Base-by-base conservation (phyloP, 2,113 vertebrate genomes). In the Octodon degus region DNA sequence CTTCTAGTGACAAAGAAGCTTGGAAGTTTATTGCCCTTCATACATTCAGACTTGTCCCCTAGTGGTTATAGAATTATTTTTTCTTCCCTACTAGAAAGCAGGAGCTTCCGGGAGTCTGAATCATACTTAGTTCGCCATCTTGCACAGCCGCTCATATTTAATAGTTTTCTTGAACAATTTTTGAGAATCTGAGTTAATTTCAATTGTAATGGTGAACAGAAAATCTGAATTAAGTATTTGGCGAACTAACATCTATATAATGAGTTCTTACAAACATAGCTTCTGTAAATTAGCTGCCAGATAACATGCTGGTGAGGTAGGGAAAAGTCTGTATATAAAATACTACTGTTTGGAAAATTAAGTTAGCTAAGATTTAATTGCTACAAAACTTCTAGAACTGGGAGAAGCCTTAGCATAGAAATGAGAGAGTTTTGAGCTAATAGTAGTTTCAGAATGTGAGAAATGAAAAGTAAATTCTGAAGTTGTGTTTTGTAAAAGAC, bases 351-450 rank as follows among this genome's bases (percentile, higher is more conserved):
- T 65, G 96, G 94, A 91, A 97, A 95, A 91, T 91, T 72, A 50
- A 97, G 76, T 76, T 91, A 84, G 83, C 6, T 58, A 84, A 89
- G 40, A 89, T 70, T 94, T 93, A 92, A 95, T 93, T 90, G 65
- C 68, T 80, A 0, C 0, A 86, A 92, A 60, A 95, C 62, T 47
- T 90, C 50, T 87, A 81, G 34, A 91, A 50, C 32, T 93, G 43
- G 5, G 77, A 90, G 47, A 85, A 9, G 6, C 2, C 34, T 80
- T 17, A 8, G 68, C 12, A 70, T 92, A n/a, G 60, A 90, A 85
- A 82, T 81, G 72, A 83, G 22, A 95, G 55, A 34, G 50, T 80
- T 80, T 93, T 92, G 91, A 89, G 37, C 9, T 86, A 95, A 92
- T 79, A 70, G 43, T 68, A n/a, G 17, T 40, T 86, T 93, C 83